phyloP scores from a whole-genome alignment of 1,140 invertebrate species.

The Drosophila biarmipes region DNA sequence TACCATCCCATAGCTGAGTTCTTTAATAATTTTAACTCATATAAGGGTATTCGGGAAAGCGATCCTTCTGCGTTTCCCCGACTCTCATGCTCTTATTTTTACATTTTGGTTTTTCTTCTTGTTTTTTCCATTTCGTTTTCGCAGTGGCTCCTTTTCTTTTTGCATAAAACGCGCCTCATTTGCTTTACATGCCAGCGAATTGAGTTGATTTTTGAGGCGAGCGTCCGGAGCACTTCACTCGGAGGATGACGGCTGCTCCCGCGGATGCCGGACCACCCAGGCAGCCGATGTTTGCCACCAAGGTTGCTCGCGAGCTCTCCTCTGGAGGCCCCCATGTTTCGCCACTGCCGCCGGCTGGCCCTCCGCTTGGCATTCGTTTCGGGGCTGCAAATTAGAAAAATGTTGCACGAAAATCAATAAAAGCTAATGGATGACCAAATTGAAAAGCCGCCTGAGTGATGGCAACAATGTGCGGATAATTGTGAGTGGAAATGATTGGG shows the following conservation, averaged over 20 bases:
- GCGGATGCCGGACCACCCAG: conserved; percentile 58
- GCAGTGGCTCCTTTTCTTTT: conserved; percentile 49
- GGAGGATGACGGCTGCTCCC: conserved; percentile 17
- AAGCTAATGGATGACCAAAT: conserved; percentile 69
- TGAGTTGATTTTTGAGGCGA: conserved; percentile 66
- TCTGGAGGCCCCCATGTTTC: neutral
- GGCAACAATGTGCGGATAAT: conserved; percentile 53
- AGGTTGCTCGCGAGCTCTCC: conserved; percentile 40
- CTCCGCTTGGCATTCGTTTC: conserved; percentile 51
- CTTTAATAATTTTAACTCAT: neutral
- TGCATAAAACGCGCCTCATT: conserved; percentile 79
- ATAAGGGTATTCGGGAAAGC: neutral
- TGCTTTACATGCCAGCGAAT: conserved; percentile 75
- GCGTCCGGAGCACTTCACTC: conserved; percentile 33
- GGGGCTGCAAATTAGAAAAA: conserved; percentile 74
- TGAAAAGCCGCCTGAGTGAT: conserved; percentile 39
- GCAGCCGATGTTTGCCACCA: conserved; percentile 64
- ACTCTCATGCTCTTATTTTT: conserved; percentile 25
- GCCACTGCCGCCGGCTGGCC: conserved; percentile 2
- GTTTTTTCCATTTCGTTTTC: conserved; percentile 20
- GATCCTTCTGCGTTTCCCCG: neutral
- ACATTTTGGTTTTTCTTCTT: conserved; percentile 22
- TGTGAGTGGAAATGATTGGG: conserved; percentile 47
- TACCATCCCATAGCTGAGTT: too few species aligned
- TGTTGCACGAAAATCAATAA: conserved; percentile 77